These are phyloP conservation scores for Entomyzon cyanotis DNA, from an alignment of 2,113 vertebrate genomes.

Conservation along the genomic window DNA sequence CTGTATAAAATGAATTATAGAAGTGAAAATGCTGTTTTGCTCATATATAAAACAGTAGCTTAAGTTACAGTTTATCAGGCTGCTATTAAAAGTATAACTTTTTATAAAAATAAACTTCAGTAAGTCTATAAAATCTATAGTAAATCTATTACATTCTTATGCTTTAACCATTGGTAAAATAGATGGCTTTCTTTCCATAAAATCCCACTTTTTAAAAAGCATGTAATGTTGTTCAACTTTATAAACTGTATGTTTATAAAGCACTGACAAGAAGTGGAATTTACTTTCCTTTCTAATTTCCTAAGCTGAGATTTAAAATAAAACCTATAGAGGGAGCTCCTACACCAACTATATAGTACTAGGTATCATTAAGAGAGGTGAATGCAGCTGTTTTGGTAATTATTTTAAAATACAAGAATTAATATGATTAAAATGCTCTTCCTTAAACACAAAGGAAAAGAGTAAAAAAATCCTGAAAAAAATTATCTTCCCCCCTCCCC, in stretches of 20 bases:
- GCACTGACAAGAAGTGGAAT: not conserved
- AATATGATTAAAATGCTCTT: not conserved
- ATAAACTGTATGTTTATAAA: not conserved
- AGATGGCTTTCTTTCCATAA: not conserved
- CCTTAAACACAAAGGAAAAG: not conserved
- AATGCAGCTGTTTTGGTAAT: not conserved
- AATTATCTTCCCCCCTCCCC: too few relatives aligned
- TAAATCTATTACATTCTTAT: not conserved
- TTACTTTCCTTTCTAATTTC: not conserved
- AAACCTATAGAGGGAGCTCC: constrained; percentile 39
- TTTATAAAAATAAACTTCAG: not conserved
- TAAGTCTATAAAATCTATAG: not conserved
- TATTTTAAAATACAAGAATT: not conserved
- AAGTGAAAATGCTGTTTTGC: not conserved
- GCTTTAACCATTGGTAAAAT: not conserved
- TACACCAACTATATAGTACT: not conserved
- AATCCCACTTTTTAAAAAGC: not conserved
- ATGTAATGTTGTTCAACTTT: not conserved
- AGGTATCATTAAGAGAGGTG: fast-evolving
- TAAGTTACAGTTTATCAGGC: not conserved
- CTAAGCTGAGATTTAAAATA: not conserved
- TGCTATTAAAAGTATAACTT: not conserved
- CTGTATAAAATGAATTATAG: not conserved
- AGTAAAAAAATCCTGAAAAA: not conserved
- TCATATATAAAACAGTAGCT: not conserved